Base-by-base conservation (phyloP, 1,140 invertebrate species). In the Caenorhabditis brenneri region DNA sequence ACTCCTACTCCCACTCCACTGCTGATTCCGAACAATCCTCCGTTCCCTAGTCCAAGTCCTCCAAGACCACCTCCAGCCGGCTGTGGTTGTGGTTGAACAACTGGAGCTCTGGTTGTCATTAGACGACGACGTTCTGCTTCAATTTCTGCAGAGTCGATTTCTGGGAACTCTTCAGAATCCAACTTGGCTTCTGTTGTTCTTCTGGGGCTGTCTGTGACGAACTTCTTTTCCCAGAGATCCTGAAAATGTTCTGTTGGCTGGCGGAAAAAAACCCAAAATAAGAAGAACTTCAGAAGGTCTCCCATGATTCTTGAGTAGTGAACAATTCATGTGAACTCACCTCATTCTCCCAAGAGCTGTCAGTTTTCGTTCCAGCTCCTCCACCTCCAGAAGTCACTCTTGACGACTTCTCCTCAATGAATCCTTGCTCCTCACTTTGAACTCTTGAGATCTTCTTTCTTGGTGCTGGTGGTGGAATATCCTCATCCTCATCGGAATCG, bases 171-270 rank as follows among this genome's bases (percentile, higher is more conserved):
- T 60, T 81, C 80, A 3, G 46, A 46, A 16, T 69, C 55, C 16
- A 42, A n/a, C n/a, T 82, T 82, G 6, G 29, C 55, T 60, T 81
- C 58, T 15, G 65, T 1, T 12, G 12, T 74, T 12, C 19, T 74
- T 15, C n/a, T 3, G 5, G 65, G 42, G 4, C 22, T 4, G 5
- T 74, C 65, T 1, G 65, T 82, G 12, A 82, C 81, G 42, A 82
- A 82, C n/a, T 82, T 82, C 60, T 82, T 82, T 22, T 65, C 81
- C 81, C 81, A 82, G 55, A 74, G 55, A 16, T 82, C 81, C 60
- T 82, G 55, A 31, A 65, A 39, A 60, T 49, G 19, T 6, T 42
- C 12, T 42, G 39, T 42, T 6, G 12, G 5, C 12, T 42, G 39
- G 39, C 5, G 39, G 39, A 42, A 42, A 42, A 12, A 6, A 42